Conservation (phyloP, 23 tunicate species). For the Styela clava region DNA sequence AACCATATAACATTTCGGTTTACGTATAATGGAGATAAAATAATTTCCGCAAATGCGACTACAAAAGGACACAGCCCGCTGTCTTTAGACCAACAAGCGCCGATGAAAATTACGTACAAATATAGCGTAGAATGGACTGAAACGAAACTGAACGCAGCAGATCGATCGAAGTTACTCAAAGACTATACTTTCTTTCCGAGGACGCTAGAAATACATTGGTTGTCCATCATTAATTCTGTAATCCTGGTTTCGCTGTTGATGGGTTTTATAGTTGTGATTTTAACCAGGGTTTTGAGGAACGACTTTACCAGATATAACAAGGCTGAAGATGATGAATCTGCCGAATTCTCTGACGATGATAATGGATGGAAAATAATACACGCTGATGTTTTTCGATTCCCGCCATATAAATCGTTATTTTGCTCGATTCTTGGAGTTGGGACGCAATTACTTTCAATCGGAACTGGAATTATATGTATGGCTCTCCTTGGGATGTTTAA, state of each 20-base stretch:
- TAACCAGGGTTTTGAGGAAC: conserved; percentile 69
- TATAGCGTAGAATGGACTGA: conserved; percentile 66
- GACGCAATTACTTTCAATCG: conserved; percentile 71
- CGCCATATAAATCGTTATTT: conserved; percentile 62
- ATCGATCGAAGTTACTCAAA: conserved; percentile 50
- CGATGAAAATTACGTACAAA: conserved; percentile 39
- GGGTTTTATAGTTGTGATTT: conserved; percentile 93
- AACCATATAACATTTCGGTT: conserved; percentile 69
- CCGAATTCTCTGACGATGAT: conserved; percentile 83
- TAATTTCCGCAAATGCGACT: conserved; percentile 72
- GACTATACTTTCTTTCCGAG: conserved; percentile 88
- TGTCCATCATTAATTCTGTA: conserved; percentile 91
- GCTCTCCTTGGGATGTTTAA: conserved; percentile 93
- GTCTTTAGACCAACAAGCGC: conserved; percentile 68
- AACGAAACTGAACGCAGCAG: conserved; percentile 41
- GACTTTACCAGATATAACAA: conserved; percentile 95
- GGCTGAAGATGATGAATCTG: conserved; percentile 76
- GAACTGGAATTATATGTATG: conserved; percentile 87
- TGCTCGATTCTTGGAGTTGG: conserved; percentile 89
- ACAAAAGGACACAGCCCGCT: conserved; percentile 46
- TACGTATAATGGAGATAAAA: conserved; percentile 83
- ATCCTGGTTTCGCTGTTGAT: conserved; percentile 75
- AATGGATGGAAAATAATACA: conserved; percentile 96
- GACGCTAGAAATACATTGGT: conserved; percentile 92
- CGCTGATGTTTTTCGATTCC: conserved; percentile 91